Conservation (phyloP, 2,888 invertebrate genomes). For the Panzeria rudis region DNA sequence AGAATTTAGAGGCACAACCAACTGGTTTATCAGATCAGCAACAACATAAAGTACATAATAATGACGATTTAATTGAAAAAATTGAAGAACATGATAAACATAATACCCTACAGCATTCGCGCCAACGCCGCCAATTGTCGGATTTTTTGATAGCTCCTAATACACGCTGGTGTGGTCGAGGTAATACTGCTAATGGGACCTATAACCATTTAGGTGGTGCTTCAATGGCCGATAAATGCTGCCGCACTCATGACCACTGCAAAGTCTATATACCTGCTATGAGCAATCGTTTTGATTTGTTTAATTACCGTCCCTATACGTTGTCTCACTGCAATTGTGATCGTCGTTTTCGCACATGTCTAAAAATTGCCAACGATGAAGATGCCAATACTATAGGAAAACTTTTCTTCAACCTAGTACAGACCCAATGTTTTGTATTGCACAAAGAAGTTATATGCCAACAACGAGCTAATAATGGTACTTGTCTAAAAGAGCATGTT, state of each 20-base stretch:
- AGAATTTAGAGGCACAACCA: constrained; percentile 68
- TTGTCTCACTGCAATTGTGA: constrained; percentile 97
- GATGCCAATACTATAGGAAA: constrained; percentile 96
- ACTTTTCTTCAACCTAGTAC: constrained; percentile 97
- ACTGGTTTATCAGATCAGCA: constrained; percentile 58
- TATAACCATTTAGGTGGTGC: constrained; percentile 94
- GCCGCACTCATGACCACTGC: constrained; percentile 94
- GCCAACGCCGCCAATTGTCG: constrained; percentile 80
- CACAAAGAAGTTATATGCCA: constrained; percentile 91
- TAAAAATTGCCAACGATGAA: constrained; percentile 93
- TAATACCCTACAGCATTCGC: constrained; percentile 60
- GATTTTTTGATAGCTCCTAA: constrained; percentile 93
- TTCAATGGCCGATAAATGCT: constrained; percentile 93
- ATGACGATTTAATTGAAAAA: constrained; percentile 30
- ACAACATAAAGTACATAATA: constrained; percentile 7
- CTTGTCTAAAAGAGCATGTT: constrained; percentile 88
- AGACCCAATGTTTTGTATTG: constrained; percentile 95
- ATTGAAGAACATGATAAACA: constrained; percentile 21
- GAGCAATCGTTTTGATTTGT: constrained; percentile 92
- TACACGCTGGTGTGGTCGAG: constrained; percentile 97
- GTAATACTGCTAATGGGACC: constrained; percentile 89
- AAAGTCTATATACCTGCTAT: constrained; percentile 93
- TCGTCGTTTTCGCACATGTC: constrained; percentile 94
- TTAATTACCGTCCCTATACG: constrained; percentile 95
- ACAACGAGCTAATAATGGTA: constrained; percentile 93